These are phyloP conservation scores for Hypocryptadius cinnamomeus DNA, from an alignment of 2,113 vertebrate species.

Conservation along the genomic window DNA sequence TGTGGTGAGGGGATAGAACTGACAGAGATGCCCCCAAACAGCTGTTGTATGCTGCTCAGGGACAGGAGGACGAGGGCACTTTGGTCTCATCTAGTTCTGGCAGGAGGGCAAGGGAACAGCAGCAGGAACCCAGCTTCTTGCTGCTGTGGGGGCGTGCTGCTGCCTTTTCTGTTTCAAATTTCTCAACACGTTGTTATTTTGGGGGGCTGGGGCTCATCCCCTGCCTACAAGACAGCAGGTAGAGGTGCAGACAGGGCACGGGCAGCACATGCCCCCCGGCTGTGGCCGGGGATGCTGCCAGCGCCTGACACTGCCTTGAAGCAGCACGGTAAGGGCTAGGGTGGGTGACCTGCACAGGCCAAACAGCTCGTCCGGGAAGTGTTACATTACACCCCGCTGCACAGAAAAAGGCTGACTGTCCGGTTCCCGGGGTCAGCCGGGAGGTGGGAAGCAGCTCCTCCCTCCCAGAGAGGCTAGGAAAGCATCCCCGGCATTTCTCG, in stretches of 20 bases:
- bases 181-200: rapidly evolving
- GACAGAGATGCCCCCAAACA: not conserved
- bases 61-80: rapidly evolving
- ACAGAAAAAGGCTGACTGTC: slow-evolving; percentile 48
- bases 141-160: rapidly evolving
- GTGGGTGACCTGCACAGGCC: not conserved
- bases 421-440: slow-evolving; percentile 15
- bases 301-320: rapidly evolving
- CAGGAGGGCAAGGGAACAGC: not conserved
- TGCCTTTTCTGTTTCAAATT: not conserved
- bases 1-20: rapidly evolving
- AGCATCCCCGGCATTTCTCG: slow-evolving; percentile 26
- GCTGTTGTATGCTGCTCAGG: not conserved
- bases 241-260: not conserved
- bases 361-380: not conserved
- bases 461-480: not conserved
- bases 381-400: not conserved
- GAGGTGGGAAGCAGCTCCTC: slow-evolving; percentile 33
- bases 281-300: rapidly evolving
- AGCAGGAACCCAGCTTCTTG: not conserved
- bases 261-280: rapidly evolving
- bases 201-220: not conserved
- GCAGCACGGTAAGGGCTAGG: not conserved
- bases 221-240: not conserved
- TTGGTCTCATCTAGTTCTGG: not conserved